These are phyloP conservation scores for Acanthis flammea DNA, from an alignment of 2,797 vertebrate species.

Conservation along the genomic window DNA sequence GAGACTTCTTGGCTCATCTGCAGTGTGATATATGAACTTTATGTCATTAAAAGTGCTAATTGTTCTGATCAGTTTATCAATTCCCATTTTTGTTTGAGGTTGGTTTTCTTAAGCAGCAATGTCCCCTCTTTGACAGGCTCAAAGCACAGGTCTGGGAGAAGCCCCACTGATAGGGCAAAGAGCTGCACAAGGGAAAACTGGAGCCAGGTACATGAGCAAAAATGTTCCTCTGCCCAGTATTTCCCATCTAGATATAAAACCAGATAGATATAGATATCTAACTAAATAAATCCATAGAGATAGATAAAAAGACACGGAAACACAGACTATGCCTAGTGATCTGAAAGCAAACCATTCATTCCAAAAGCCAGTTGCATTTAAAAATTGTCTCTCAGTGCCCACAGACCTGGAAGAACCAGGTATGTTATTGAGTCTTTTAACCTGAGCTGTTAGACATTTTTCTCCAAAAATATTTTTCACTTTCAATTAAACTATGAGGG, in stretches of 20 bases:
- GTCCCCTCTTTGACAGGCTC: not conserved
- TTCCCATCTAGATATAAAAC: not conserved
- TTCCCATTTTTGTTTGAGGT: not conserved
- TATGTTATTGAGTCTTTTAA: not conserved
- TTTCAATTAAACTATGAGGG: not conserved
- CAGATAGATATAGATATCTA: not conserved
- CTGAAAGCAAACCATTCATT: not conserved
- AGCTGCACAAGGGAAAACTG: not conserved
- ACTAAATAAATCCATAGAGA: not conserved
- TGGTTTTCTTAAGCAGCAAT: not conserved
- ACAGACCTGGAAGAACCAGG: not conserved
- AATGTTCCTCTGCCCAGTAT: not conserved
- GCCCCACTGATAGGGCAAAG: not conserved
- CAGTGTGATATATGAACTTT: not conserved
- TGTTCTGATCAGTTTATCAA: not conserved
- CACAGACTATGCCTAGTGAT: not conserved
- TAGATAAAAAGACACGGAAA: not conserved
- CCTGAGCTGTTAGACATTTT: not conserved
- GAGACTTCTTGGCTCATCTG: not conserved
- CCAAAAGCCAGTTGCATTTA: not conserved
- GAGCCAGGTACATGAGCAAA: not conserved
- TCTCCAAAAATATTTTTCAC: not conserved
- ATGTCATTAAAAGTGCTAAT: slow-evolving; percentile 32
- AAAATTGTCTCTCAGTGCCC: not conserved
- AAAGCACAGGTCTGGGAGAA: not conserved